Conservation (phyloP, 1,140 invertebrate species). For the Reticulitermes speratus region DNA sequence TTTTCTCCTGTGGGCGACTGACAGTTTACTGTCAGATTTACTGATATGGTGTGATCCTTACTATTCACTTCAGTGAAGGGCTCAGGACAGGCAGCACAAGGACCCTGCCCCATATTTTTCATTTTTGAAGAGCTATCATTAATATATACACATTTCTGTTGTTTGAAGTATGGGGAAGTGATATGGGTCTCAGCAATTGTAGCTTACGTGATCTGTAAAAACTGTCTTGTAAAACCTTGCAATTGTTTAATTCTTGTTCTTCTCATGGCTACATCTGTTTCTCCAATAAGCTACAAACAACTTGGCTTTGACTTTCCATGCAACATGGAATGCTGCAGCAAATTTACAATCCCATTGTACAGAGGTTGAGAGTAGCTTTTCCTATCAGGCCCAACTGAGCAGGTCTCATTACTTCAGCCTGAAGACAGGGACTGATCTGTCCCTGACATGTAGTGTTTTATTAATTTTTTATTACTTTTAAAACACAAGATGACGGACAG, state of each 20-base stretch:
- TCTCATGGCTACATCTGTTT: conserved; percentile 47
- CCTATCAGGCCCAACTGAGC: no score
- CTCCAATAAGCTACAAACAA: conserved; percentile 62
- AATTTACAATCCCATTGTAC: conserved; percentile 49
- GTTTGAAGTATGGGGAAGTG: not conserved
- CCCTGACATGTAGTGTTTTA: no score
- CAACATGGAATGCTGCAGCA: conserved; percentile 51
- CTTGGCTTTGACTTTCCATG: conserved; percentile 49
- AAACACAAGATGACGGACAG: no score
- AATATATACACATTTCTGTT: not conserved
- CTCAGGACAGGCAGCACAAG: not conserved
- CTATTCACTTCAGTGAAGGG: not conserved
- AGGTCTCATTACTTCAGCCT: no score
- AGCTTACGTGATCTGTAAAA: conserved; percentile 38
- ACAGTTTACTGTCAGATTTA: not conserved
- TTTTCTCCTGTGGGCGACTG: not conserved
- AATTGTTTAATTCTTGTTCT: conserved; percentile 39
- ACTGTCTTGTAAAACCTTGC: not conserved
- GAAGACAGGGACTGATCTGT: no score
- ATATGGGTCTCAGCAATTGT: not conserved
- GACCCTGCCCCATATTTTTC: not conserved
- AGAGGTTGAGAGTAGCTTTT: no score
- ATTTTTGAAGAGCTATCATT: not conserved
- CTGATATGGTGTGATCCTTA: not conserved
- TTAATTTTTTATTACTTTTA: no score